Percentiles rank a stretch among this genome's conserved stretches.
These are phyloP conservation scores for Chironomus riparius DNA, from an alignment of 2,888 invertebrate genomes.

Conservation along the genomic window DNA sequence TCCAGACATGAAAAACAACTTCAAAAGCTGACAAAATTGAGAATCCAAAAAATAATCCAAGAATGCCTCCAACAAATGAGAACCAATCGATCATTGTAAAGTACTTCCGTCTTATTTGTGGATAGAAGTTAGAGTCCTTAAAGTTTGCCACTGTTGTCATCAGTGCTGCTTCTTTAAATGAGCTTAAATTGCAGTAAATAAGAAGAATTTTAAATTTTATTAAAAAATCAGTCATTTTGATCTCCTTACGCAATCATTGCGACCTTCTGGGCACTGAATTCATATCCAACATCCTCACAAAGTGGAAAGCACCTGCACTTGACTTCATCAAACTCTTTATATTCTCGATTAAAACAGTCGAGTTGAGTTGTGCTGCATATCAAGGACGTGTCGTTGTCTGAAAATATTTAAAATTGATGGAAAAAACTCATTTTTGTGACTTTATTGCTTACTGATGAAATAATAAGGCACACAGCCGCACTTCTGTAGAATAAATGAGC, in stretches of 20 bases:
- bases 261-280: too few relatives aligned
- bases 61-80: background rate
- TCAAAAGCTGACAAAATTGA: background rate
- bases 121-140: too few relatives aligned
- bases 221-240: too few relatives aligned
- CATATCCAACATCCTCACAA: background rate
- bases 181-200: too few relatives aligned
- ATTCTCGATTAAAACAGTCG: background rate
- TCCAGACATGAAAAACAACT: background rate
- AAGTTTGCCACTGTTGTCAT: too few relatives aligned
- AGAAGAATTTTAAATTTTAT: too few relatives aligned
- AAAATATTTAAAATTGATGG: background rate
- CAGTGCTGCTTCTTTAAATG: too few relatives aligned
- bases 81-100: background rate
- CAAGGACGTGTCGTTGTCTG: background rate
- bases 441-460: background rate
- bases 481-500: background rate
- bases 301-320: background rate
- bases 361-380: background rate
- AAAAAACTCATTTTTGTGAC: background rate
- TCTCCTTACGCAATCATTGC: too few relatives aligned
- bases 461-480: background rate
- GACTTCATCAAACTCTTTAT: background rate
- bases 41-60: background rate
- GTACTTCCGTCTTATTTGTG: background rate